Percentiles rank a stretch among this genome's conserved stretches.
These are phyloP conservation scores for Ivindomyrus marchei DNA, from an alignment of 2,113 vertebrate genomes.

Conservation along the genomic window DNA sequence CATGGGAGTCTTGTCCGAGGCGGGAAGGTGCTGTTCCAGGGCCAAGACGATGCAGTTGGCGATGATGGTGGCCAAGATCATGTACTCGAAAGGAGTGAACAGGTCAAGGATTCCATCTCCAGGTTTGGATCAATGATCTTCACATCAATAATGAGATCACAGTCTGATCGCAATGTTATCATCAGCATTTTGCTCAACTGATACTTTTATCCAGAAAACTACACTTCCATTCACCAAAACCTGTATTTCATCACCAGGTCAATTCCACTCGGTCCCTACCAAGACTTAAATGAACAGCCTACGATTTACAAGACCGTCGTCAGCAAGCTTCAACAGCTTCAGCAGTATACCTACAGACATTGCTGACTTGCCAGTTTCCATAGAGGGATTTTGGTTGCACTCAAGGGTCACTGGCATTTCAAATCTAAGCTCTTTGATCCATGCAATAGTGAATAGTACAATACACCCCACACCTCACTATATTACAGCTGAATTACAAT, in stretches of 20 bases:
- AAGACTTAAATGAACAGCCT: background rate
- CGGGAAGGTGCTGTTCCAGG: constrained; percentile 91
- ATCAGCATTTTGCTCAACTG: background rate
- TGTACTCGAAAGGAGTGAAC: constrained; percentile 94
- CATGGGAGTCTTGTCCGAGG: constrained; percentile 93
- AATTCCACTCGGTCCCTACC: background rate
- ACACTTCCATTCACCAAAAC: background rate
- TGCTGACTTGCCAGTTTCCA: background rate
- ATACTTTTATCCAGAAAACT: background rate
- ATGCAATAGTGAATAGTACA: background rate
- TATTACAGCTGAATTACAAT: background rate
- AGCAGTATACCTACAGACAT: background rate
- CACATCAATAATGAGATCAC: background rate
- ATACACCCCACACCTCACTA: background rate
- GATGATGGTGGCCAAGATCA: constrained; percentile 97
- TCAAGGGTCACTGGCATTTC: background rate
- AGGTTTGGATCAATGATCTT: background rate
- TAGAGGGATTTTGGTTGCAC: background rate
- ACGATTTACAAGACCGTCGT: background rate
- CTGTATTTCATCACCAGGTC: background rate
- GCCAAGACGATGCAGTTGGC: constrained; percentile 98
- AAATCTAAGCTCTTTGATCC: background rate
- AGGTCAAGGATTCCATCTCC: constrained; percentile 64
- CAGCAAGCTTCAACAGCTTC: background rate
- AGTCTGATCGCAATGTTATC: background rate